phyloP scores from a whole-genome alignment of 2,888 invertebrate genomes.

The Spisula subtruncata region DNA sequence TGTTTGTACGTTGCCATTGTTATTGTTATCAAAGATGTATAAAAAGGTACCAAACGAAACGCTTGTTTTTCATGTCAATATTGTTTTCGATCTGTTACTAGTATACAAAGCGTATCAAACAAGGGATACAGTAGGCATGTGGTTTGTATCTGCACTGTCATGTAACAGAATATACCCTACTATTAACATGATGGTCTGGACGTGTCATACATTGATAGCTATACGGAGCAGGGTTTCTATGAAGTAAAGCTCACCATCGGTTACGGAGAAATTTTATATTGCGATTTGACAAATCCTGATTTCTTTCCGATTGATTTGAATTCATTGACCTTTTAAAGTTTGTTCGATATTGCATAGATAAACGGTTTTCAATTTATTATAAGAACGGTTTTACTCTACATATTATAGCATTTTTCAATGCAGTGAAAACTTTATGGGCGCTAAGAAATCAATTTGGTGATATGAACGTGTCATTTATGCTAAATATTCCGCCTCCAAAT shows the following conservation, averaged over 20 bases:
- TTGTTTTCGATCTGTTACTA: neutral
- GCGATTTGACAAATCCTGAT: neutral
- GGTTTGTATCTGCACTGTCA: too few relatives aligned
- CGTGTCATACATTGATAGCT: neutral
- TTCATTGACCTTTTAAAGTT: slow-evolving; percentile 6
- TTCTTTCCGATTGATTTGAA: neutral
- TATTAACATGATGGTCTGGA: neutral
- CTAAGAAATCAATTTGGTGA: slow-evolving; percentile 13
- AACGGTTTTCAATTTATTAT: neutral
- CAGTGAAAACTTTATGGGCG: neutral
- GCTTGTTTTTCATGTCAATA: neutral
- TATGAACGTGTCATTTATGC: neutral
- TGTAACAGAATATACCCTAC: neutral
- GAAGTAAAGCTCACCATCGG: neutral
- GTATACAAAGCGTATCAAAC: neutral
- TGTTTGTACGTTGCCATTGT: too few relatives aligned
- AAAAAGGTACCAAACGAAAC: neutral
- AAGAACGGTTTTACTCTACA: neutral
- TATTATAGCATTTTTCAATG: neutral
- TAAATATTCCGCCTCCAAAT: neutral
- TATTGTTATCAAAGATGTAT: too few relatives aligned
- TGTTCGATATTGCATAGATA: slow-evolving; percentile 10
- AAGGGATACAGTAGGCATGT: neutral
- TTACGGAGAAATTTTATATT: neutral
- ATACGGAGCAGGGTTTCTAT: neutral